Evolutionary conservation across 2,888 invertebrate genomes (phyloP), one percentile per base, ranked within the genome.

Genomic region (Leptinotarsa peninsularis): DNA sequence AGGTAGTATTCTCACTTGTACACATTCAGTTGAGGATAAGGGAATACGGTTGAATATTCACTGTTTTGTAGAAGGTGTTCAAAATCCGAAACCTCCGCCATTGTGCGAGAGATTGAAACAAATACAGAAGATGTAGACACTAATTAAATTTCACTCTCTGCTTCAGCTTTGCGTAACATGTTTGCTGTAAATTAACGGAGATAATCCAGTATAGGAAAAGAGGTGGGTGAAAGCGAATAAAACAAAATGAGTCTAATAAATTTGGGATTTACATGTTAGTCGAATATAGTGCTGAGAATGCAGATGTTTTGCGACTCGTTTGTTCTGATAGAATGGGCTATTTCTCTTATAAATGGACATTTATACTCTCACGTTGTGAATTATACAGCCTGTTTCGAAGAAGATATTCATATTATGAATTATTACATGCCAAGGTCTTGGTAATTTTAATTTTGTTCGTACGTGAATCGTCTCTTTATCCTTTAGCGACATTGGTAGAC

Each of bases 181-280:
- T 69, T 69, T 56, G 70, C 49, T 70, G 58, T 58, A 70, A 70
- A 70, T 70, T 58, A 70, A 70, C 68, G 50, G 33, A 5, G 23
- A 50, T 52, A 68, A 50, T 23, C 7, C 33, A 58, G 56, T 49
- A 49, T 49, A 18, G 18, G 17, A n/a, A 23, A 23, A 58, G 21
- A 58, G 58, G 58, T 58, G 58, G 58, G 14, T 54, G 21, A 18
- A 33, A 27, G 69, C 50, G 54, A 56, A 56, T 33, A 52, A 27
- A 69, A 43, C 43, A 52, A 54, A 33, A 56, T 18, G 43, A 23
- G 69, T 21, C 3, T 56, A 69, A 69, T 63, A 63, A 63, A 63
- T 63, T 63, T n/a, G 63, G 43, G n/a, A 63, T 63, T 63, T 63
- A 33, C 43, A 63, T 63, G 63, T 33, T 63, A 7, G 33, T 63